Base-by-base conservation (phyloP, 2,888 invertebrate species). In the Cataglyphis rosenhaueri region DNA sequence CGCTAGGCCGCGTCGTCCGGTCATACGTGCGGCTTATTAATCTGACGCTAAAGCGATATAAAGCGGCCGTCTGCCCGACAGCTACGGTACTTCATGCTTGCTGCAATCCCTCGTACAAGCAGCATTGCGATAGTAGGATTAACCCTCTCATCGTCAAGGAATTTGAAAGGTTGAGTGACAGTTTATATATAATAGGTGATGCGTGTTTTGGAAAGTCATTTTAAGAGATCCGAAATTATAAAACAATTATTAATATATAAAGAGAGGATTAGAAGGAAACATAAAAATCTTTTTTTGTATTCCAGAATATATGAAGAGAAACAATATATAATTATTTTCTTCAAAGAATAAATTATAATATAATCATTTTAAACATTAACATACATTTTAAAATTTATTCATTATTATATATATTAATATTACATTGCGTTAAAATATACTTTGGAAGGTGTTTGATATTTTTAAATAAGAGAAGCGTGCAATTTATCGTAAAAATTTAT, bases 31-130 rank as follows among this genome's bases (percentile, higher is more conserved):
- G 91, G 92, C 93, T 93, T 93, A 93, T 93, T 93, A 93, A 93
- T 93, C 92, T 91, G 91, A 91, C 91, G 91, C 90, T 91, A 91
- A 93, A 92, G 90, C 93, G 91, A 92, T 93, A 70, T 78, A 92
- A 92, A 93, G 91, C 91, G 90, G 91, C 91, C 90, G 88, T 88
- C 91, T 91, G 91, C 92, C 90, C 91, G 91, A 92, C 90, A 89
- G 90, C 87, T 86, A 89, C 91, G 90, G 91, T 92, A 91, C 92
- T 92, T 92, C 91, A 91, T 92, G 91, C 91, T 55, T 41, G 81
- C 59, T 35, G 68, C 70, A 15, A 44, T 35, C 70, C 66, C 3
- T n/a, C 59, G 68, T 44, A 9, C 59, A 29, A 70, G 35, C 78
- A 25, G 48, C 29, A 9, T 44, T 4, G 68, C 78, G 38, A 55